A percentile compares a stretch with the other conserved stretches of the same genome.
Evolutionary conservation across 2,888 invertebrate species (phyloP).

Genomic region (Masnerella sp.): DNA sequence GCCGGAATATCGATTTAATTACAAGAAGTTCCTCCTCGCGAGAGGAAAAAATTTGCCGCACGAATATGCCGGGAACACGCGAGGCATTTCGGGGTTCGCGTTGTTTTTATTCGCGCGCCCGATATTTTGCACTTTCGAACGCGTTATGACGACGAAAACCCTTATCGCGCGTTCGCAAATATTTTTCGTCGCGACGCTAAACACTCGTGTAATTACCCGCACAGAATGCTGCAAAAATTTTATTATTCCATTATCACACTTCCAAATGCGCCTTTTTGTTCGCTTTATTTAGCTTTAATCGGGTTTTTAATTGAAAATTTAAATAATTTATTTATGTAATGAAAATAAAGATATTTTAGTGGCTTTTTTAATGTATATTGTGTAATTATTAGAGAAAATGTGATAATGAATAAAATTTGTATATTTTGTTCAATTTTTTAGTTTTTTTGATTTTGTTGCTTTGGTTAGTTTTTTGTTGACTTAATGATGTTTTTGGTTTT

Average conservation of each 20-base stretch:
- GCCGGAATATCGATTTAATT: conserved; percentile 48
- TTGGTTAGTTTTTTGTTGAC: too few species aligned
- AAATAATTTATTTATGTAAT: too few species aligned
- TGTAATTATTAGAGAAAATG: too few species aligned
- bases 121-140: conserved; percentile 35
- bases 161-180: conserved; percentile 24
- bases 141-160: conserved; percentile 12
- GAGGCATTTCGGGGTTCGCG: conserved; percentile 30
- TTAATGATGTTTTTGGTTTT: too few species aligned
- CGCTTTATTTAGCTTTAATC: not conserved
- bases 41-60: conserved; percentile 24
- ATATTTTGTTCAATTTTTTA: too few species aligned
- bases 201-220: conserved; percentile 23
- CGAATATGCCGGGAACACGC: conserved; percentile 33
- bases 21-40: conserved; percentile 20
- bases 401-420: too few species aligned
- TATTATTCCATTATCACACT: conserved; percentile 32
- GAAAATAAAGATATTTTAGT: too few species aligned
- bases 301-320: conserved; percentile 16
- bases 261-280: conserved; percentile 10
- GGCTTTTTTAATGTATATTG: too few species aligned
- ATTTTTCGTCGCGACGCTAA: conserved; percentile 30
- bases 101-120: conserved; percentile 38
- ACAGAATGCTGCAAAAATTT: conserved; percentile 21
- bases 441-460: too few species aligned